phyloP scores from a whole-genome alignment of 2,888 invertebrate genomes.

The Macropis europaea region DNA sequence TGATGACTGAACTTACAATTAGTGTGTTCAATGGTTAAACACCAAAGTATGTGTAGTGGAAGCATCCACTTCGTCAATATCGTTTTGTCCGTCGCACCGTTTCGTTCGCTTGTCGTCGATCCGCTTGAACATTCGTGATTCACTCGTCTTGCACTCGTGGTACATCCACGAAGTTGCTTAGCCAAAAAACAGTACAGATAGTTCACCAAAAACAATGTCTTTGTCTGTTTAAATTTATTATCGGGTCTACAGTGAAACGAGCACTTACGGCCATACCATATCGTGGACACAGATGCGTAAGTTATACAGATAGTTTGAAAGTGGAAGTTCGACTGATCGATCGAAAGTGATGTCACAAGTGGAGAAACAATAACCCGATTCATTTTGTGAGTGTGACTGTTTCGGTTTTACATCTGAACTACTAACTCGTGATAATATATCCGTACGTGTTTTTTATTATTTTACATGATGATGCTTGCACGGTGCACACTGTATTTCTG shows the following conservation, averaged over 20 bases:
- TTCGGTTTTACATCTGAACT: no score
- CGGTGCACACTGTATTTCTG: neutral
- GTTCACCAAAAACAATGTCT: neutral
- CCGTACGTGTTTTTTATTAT: no score
- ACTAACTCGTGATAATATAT: no score
- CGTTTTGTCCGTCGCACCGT: constrained; percentile 21
- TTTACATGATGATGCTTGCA: constrained; percentile 3
- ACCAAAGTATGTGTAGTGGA: neutral
- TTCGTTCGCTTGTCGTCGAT: constrained; percentile 8
- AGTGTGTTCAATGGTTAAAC: constrained; percentile 26
- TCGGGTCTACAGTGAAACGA: neutral
- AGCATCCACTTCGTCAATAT: constrained; percentile 23
- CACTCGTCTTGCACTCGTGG: neutral
- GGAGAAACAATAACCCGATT: neutral
- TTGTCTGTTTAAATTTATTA: constrained; percentile 15
- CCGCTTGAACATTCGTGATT: constrained; percentile 3
- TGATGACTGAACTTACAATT: constrained; percentile 11
- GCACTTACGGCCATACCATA: constrained; percentile 14
- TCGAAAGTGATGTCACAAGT: neutral
- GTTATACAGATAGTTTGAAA: constrained; percentile 5
- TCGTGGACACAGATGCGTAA: neutral
- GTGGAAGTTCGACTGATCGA: constrained; percentile 5
- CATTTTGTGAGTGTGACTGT: neutral
- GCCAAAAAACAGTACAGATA: constrained; percentile 2
- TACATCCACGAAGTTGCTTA: neutral